These are phyloP conservation scores for Drosophila testacea DNA, from an alignment of 2,888 invertebrate species.

Conservation along the genomic window DNA sequence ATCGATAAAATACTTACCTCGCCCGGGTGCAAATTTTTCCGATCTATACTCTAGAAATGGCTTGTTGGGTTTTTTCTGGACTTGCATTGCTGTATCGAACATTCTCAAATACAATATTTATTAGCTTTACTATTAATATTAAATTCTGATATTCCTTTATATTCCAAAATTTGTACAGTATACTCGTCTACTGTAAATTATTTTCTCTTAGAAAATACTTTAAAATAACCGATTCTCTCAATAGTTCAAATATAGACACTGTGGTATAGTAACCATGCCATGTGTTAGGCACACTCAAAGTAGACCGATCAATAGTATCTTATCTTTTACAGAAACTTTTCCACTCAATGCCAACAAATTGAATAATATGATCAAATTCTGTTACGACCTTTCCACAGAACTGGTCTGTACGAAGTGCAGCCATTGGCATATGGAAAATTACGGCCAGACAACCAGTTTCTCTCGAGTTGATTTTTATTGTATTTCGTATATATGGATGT, in stretches of 20 bases:
- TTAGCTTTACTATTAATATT: background rate
- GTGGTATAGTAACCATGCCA: background rate
- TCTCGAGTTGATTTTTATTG: background rate
- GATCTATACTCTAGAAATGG: no score
- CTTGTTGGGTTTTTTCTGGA: no score
- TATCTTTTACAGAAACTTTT: constrained; percentile 37
- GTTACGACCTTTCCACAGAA: constrained; percentile 59
- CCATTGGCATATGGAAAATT: constrained; percentile 67
- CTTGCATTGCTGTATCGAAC: background rate
- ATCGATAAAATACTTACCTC: no score
- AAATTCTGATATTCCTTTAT: no score
- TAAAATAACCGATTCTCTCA: background rate
- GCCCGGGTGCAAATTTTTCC: no score
- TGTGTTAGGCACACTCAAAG: constrained; percentile 16
- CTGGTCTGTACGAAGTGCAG: constrained; percentile 58
- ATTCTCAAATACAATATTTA: background rate
- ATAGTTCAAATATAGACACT: background rate
- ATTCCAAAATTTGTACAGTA: no score
- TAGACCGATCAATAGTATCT: constrained; percentile 25
- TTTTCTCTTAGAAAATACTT: no score
- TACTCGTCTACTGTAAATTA: no score
- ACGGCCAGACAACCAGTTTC: constrained; percentile 63
- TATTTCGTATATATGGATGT: background rate
- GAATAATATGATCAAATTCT: constrained; percentile 14
- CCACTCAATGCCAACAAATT: constrained; percentile 23